These are phyloP conservation scores for Meiosimyza decipiens DNA, from an alignment of 2,888 invertebrate species.

Conservation along the genomic window DNA sequence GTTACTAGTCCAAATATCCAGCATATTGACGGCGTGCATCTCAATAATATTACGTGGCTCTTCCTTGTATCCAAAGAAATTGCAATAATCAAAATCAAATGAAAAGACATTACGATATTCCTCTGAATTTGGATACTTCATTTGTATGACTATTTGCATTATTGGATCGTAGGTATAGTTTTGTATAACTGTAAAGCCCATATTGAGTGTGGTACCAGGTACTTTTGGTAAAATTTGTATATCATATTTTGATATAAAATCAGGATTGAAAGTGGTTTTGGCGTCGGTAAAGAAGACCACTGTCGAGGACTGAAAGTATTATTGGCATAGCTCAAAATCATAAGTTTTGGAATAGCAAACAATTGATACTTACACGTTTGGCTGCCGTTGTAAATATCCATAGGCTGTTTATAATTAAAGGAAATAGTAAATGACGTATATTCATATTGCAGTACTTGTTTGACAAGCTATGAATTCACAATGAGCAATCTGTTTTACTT, in stretches of 20 bases:
- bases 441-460: too few relatives aligned
- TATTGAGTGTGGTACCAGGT: neutral
- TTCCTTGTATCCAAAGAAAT: neutral
- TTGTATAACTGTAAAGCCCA: neutral
- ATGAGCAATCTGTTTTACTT: too few relatives aligned
- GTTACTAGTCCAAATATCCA: constrained; percentile 8
- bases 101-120: neutral
- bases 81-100: constrained; percentile 16
- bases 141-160: neutral
- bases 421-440: too few relatives aligned
- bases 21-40: neutral
- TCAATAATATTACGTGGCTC: neutral
- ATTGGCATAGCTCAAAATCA: too few relatives aligned
- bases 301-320: too few relatives aligned
- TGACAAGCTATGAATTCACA: too few relatives aligned
- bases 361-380: too few relatives aligned
- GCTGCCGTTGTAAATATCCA: too few relatives aligned
- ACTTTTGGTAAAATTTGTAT: neutral
- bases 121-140: neutral
- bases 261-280: neutral
- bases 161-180: constrained; percentile 5
- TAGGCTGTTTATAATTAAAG: too few relatives aligned
- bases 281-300: neutral
- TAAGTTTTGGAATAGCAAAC: too few relatives aligned
- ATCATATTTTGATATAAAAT: neutral